phyloP scores from a whole-genome alignment of 2,113 vertebrate genomes.

The Prunella fulvescens region DNA sequence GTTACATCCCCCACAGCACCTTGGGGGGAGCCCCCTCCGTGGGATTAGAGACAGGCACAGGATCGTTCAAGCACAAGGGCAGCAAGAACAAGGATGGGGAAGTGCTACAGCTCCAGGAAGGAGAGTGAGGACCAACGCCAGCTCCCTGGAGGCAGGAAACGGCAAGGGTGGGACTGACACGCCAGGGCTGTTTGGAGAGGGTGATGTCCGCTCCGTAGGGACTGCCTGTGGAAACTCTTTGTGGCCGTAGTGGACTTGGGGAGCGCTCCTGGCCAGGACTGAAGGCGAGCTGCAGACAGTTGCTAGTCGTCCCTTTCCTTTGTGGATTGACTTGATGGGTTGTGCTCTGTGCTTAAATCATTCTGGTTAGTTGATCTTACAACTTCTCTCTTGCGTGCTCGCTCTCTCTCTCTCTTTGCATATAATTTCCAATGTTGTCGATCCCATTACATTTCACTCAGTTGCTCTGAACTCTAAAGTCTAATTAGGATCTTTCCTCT shows the following conservation, averaged over 20 bases:
- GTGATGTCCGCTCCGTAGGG: neutral
- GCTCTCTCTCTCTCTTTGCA: neutral
- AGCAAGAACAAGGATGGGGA: conserved; percentile 48
- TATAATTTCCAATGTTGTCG: conserved; percentile 53
- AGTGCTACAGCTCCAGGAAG: conserved; percentile 46
- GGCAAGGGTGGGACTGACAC: neutral
- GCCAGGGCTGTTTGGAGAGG: conserved; percentile 6
- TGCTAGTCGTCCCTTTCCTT: conserved; percentile 28
- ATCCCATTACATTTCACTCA: conserved; percentile 78
- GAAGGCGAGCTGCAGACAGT: conserved; percentile 47
- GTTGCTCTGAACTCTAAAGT: conserved; percentile 63
- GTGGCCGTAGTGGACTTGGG: neutral
- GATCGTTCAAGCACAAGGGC: conserved; percentile 64
- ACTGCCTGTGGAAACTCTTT: conserved; percentile 40
- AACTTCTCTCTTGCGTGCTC: neutral
- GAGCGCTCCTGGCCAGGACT: conserved; percentile 14
- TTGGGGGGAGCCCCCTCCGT: conserved; percentile 12
- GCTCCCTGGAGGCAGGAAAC: conserved; percentile 33
- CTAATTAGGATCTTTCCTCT: conserved; percentile 35
- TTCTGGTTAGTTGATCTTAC: conserved; percentile 59
- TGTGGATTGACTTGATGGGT: conserved; percentile 25
- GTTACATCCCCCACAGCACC: conserved; percentile 42
- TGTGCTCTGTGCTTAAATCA: conserved; percentile 70
- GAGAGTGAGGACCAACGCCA: conserved; percentile 38
- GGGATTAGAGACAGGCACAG: conserved; percentile 70